These are phyloP conservation scores for Helarctos malayanus DNA, from an alignment of 2,797 vertebrate genomes.

Conservation along the genomic window DNA sequence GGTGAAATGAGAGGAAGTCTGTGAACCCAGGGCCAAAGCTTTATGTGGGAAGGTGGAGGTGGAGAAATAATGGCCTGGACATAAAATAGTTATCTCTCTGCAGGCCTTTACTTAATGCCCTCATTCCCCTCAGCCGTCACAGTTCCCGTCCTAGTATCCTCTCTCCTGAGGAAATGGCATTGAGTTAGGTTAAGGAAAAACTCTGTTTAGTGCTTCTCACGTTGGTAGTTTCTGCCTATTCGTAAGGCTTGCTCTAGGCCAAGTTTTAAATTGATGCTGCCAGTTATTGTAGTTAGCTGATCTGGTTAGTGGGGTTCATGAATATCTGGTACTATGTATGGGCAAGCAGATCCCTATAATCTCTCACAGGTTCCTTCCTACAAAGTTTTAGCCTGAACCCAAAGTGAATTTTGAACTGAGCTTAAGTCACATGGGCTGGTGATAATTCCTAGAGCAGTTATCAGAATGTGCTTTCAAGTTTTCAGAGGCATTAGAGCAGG, in stretches of 20 bases:
- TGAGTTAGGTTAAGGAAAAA: neutral
- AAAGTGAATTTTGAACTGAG: neutral
- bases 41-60: neutral
- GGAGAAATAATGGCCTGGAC: neutral
- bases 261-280: neutral
- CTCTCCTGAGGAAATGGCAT: neutral
- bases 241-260: neutral
- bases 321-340: neutral
- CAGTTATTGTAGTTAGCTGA: too few relatives aligned
- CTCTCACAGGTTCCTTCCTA: neutral
- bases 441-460: neutral
- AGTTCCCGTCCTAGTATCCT: neutral
- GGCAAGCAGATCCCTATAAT: neutral
- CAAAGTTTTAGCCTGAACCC: neutral
- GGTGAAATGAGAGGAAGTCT: neutral
- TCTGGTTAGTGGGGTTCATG: neutral
- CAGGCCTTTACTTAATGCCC: neutral
- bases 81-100: neutral
- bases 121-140: neutral
- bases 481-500: neutral
- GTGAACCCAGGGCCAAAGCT: neutral
- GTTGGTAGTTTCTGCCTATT: neutral
- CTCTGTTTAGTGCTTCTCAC: neutral
- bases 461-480: neutral
- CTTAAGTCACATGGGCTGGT: neutral